Percentiles rank a stretch among this genome's conserved stretches.
These are phyloP conservation scores for Tanytarsus gracilentus DNA, from an alignment of 2,888 invertebrate species.

Conservation along the genomic window DNA sequence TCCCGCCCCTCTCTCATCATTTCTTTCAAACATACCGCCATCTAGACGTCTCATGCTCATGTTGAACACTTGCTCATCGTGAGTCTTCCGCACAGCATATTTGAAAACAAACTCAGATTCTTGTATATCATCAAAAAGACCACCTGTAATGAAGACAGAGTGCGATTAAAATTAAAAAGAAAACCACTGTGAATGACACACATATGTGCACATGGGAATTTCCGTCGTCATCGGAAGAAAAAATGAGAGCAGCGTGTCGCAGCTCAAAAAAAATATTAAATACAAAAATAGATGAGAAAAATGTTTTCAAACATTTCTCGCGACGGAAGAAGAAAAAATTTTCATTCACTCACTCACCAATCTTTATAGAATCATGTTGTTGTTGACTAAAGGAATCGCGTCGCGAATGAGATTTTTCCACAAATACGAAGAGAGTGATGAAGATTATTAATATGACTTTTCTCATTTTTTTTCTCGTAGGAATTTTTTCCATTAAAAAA, in stretches of 20 bases:
- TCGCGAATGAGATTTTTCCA: slow-evolving; percentile 4
- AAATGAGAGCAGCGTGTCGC: slow-evolving; percentile 1
- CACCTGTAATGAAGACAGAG: slow-evolving; percentile 15
- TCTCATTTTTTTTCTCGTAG: neutral
- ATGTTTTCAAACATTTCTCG: neutral
- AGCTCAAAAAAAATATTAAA: neutral
- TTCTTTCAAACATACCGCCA: neutral
- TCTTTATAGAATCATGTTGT: neutral
- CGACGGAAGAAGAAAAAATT: neutral
- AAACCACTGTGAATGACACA: neutral
- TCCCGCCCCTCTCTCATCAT: too few relatives aligned
- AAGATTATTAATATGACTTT: slow-evolving; percentile 23
- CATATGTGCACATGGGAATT: neutral
- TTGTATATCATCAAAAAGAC: slow-evolving; percentile 11
- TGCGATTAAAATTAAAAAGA: neutral
- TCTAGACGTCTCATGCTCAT: neutral
- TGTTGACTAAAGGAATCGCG: neutral
- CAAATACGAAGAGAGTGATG: slow-evolving; percentile 3
- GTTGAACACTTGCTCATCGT: neutral
- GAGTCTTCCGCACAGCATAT: neutral
- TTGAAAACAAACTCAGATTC: slow-evolving; percentile 2
- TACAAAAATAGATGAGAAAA: neutral
- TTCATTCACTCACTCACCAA: slow-evolving; percentile 17
- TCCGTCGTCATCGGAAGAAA: slow-evolving; percentile 6
- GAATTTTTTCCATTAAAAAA: neutral